phyloP scores from a whole-genome alignment of 2,888 invertebrate genomes.

The Himalopsyche anomala region DNA sequence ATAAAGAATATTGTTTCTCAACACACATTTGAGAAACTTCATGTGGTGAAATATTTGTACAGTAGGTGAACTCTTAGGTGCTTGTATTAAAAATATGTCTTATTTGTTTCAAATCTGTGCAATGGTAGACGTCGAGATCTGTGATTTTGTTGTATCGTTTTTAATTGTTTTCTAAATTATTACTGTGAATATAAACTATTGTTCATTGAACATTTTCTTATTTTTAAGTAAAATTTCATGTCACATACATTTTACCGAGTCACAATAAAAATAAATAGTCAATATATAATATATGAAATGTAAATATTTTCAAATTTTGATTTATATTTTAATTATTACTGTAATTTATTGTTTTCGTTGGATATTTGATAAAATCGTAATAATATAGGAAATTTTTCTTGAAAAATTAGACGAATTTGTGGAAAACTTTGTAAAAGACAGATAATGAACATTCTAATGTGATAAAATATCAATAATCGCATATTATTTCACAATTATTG shows the following conservation, averaged over 20 bases:
- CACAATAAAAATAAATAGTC: constrained; percentile 49
- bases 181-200: constrained; percentile 60
- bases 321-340: constrained; percentile 26
- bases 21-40: constrained; percentile 47
- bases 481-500: neutral
- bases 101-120: constrained; percentile 62
- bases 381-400: constrained; percentile 17
- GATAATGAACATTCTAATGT: neutral
- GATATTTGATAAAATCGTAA: constrained; percentile 47
- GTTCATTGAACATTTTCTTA: constrained; percentile 53
- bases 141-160: constrained; percentile 64
- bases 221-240: constrained; percentile 50
- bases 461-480: constrained; percentile 18
- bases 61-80: constrained; percentile 65
- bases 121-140: constrained; percentile 64
- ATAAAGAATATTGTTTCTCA: constrained; percentile 55
- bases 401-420: constrained; percentile 18
- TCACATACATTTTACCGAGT: constrained; percentile 51
- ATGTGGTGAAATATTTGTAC: constrained; percentile 60
- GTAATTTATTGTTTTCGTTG: constrained; percentile 45
- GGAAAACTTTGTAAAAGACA: constrained; percentile 24
- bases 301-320: constrained; percentile 53
- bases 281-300: constrained; percentile 53
- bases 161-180: constrained; percentile 61
- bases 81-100: constrained; percentile 62